Evolutionary conservation across 2,113 vertebrate species (phyloP).

Genomic region (Arizona elegans): DNA sequence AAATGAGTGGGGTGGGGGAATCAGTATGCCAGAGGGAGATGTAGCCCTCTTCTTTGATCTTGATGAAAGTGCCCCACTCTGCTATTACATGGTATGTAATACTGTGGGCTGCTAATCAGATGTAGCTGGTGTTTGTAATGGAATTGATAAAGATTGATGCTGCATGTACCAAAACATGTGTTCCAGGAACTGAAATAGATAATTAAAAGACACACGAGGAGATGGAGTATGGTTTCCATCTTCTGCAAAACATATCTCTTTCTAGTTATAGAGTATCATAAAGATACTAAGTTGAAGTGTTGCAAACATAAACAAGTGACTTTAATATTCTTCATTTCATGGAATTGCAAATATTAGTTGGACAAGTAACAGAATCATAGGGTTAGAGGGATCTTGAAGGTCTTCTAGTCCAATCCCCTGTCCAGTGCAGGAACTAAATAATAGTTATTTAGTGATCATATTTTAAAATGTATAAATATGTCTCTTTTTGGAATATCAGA

Average conservation of each 20-base stretch:
- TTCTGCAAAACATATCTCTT: not conserved
- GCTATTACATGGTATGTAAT: not conserved
- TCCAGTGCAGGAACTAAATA: not conserved
- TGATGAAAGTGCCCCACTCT: not conserved
- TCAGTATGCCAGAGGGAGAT: not conserved
- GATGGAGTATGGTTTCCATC: not conserved
- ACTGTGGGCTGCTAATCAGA: not conserved
- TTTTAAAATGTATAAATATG: not conserved
- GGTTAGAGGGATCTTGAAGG: not conserved
- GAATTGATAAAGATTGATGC: not conserved
- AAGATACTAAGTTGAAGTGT: not conserved
- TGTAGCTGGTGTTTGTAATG: not conserved
- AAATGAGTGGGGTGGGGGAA: not conserved
- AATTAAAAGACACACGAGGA: not conserved
- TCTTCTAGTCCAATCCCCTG: not conserved
- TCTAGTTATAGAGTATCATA: not conserved
- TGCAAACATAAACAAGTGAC: not conserved
- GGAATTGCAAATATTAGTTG: not conserved
- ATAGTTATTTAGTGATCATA: constrained; percentile 1
- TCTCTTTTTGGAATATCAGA: constrained; percentile 15
- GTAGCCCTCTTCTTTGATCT: not conserved
- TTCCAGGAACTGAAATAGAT: not conserved
- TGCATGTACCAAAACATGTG: not conserved
- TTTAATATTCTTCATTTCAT: not conserved
- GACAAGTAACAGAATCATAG: not conserved